Evolutionary conservation across 2,888 invertebrate genomes (phyloP).

Genomic region (Trachelus troglodyta): DNA sequence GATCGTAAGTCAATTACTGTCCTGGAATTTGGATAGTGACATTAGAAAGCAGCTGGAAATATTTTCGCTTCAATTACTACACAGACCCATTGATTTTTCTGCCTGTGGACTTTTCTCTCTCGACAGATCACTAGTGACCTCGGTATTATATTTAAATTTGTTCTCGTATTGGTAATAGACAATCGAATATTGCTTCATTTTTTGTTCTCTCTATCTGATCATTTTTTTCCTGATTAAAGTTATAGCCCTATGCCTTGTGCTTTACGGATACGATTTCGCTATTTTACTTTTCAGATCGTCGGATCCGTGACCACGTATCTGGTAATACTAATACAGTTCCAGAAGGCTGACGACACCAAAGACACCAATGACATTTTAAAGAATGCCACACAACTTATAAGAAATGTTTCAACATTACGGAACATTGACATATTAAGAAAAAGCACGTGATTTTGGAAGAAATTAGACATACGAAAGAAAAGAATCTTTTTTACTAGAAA

Average conservation of each 20-base stretch:
- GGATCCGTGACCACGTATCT: conserved; percentile 73
- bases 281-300: conserved; percentile 66
- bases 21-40: conserved; percentile 47
- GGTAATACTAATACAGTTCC: conserved; percentile 73
- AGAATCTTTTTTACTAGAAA: background rate
- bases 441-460: background rate
- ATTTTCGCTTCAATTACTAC: conserved; percentile 71
- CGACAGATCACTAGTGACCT: conserved; percentile 71
- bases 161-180: background rate
- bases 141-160: conserved; percentile 57
- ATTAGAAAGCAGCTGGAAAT: conserved; percentile 69
- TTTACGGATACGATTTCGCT: conserved; percentile 10
- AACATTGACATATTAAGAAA: background rate
- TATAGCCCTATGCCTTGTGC: background rate
- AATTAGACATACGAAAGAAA: background rate
- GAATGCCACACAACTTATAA: conserved; percentile 49
- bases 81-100: conserved; percentile 70
- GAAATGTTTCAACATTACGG: background rate
- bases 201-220: background rate
- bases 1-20: conserved; percentile 67
- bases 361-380: conserved; percentile 41
- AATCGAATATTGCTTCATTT: background rate
- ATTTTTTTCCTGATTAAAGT: background rate
- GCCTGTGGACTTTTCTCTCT: conserved; percentile 72
- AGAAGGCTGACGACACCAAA: conserved; percentile 68